Percentiles rank a stretch among this genome's conserved stretches.
Conservation (phyloP, 1,140 invertebrate genomes). For the Drosophila nigromelanica region DNA sequence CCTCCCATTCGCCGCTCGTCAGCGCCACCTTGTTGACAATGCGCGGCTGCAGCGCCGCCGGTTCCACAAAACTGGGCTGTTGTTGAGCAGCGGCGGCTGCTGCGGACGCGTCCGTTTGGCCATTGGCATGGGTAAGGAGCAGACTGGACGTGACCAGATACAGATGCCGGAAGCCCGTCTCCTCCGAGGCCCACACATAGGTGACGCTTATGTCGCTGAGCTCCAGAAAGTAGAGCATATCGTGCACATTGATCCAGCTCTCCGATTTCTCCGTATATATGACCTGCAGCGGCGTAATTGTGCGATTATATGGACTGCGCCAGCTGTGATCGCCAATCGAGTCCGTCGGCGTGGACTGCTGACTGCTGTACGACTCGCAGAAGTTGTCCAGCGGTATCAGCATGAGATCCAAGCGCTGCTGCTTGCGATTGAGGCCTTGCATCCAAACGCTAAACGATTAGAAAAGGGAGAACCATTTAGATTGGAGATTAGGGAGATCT, state of each 20-base stretch:
- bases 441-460: conserved; percentile 91
- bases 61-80: conserved; percentile 69
- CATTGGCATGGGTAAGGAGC: conserved; percentile 54
- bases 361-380: conserved; percentile 87
- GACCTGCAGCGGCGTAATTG: conserved; percentile 84
- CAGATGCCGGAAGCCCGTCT: conserved; percentile 95
- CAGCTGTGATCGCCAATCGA: conserved; percentile 83
- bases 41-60: conserved; percentile 65
- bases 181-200: conserved; percentile 97
- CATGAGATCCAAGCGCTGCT: conserved; percentile 91
- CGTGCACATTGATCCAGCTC: conserved; percentile 96
- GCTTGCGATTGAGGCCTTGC: conserved; percentile 93
- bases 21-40: conserved; percentile 85
- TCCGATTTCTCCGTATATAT: conserved; percentile 89
- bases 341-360: conserved; percentile 84
- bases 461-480: background rate
- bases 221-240: conserved; percentile 93
- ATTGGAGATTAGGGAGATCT: background rate
- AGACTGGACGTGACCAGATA: conserved; percentile 88
- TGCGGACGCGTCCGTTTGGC: conserved; percentile 55
- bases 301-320: conserved; percentile 74
- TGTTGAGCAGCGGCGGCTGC: conserved; percentile 40
- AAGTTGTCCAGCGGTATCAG: conserved; percentile 90
- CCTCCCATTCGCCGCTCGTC: conserved; percentile 93
- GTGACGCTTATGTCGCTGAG: conserved; percentile 85